phyloP scores from a whole-genome alignment of 2,797 vertebrate species.

The Gymnothorax javanicus region DNA sequence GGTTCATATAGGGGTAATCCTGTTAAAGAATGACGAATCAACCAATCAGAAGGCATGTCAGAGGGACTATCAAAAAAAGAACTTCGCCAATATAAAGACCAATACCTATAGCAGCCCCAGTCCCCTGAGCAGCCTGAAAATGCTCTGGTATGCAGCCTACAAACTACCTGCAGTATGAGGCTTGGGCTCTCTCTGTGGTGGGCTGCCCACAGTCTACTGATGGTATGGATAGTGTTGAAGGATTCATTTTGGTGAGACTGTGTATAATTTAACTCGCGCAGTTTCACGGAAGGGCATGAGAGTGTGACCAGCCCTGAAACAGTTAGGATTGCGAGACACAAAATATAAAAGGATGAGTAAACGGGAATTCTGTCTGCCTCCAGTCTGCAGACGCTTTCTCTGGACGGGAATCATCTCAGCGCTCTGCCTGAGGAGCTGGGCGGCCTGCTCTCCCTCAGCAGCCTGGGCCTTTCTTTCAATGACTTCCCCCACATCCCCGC shows the following conservation, averaged over 20 bases:
- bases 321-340: neutral
- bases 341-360: neutral
- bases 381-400: constrained; percentile 89
- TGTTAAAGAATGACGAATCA: too few species aligned
- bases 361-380: neutral
- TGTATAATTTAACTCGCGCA: neutral
- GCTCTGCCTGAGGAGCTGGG: constrained; percentile 87
- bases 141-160: too few species aligned
- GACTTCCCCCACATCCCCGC: constrained; percentile 82
- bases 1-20: too few species aligned
- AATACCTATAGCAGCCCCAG: too few species aligned
- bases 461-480: constrained; percentile 92
- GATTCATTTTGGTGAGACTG: neutral
- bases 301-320: neutral
- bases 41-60: too few species aligned
- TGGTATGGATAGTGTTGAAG: neutral
- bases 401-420: constrained; percentile 90
- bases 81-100: too few species aligned
- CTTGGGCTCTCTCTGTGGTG: too few species aligned
- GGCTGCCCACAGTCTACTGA: too few species aligned
- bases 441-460: constrained; percentile 82
- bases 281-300: neutral
- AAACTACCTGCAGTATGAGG: too few species aligned
- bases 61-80: too few species aligned
- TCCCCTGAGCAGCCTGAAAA: too few species aligned